Base-by-base conservation (phyloP, 2,888 invertebrate species). In the Clusia tigrina region DNA sequence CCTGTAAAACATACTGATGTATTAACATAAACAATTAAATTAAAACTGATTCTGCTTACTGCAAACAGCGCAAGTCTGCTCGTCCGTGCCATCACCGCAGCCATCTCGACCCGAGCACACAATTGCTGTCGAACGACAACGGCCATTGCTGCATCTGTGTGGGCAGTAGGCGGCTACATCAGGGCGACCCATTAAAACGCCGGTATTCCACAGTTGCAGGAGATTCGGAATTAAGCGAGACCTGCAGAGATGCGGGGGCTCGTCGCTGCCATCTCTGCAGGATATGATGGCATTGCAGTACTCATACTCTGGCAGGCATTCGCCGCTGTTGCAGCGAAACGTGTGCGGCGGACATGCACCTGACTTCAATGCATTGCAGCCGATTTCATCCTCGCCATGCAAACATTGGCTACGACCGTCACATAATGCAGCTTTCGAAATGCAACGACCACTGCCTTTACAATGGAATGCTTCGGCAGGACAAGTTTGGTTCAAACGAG, bases 31-130 rank as follows among this genome's bases (percentile, higher is more conserved):
- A 15, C 51, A 48, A 51, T 22, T 22, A 10, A 22, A 24, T 54
- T 18, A 51, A 22, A 32, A 32, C 24, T 18, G 1, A n/a, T 52
- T 3, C 1, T 38, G 91, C 94, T 92, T 84, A 95, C 95, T 89
- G 85, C 95, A 95, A 69, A 95, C 91, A 68, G 88, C 87, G 84
- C 95, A 96, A 67, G 89, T 89, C 67, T 88, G 88, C 83, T 96
- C 95, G 78, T 95, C 95, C 51, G 92, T 92, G 71, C 92, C 92
- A 86, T 95, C 95, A 6, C 95, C 95, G 78, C 95, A 95, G 20
- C 95, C 95, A 81, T 95, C 95, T 46, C 92, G 87, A 24, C 95
- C 95, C 15, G 94, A 94, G 83, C 95, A 95, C 2, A 93, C 90
- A 66, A 95, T 93, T 0, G 95, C 95, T 62, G 93, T 92, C 55